Evolutionary conservation across 2,888 invertebrate genomes (phyloP).

Genomic region (Pristionchus mayeri): DNA sequence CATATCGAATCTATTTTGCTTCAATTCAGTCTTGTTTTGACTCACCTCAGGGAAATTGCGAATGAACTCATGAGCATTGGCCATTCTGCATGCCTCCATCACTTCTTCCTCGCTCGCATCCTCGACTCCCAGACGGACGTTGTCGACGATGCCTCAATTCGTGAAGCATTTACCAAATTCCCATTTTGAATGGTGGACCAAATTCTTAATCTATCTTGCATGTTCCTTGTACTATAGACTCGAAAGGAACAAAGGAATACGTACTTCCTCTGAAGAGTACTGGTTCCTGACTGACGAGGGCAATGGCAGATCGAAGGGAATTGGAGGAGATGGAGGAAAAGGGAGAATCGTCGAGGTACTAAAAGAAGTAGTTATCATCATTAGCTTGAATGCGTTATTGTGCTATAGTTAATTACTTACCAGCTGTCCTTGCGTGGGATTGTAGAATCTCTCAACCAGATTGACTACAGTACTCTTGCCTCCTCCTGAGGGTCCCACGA

Average conservation of each 20-base stretch:
- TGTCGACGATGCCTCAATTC: conserved; percentile 11
- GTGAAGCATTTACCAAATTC: too few relatives aligned
- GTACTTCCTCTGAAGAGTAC: conserved; percentile 83
- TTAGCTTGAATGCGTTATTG: background rate
- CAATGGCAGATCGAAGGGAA: conserved; percentile 85
- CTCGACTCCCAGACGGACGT: conserved; percentile 8
- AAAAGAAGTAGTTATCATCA: background rate
- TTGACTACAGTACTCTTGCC: background rate
- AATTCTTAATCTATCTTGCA: too few relatives aligned
- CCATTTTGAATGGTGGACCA: background rate
- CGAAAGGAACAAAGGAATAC: too few relatives aligned
- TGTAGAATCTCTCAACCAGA: conserved; percentile 81
- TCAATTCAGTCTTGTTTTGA: background rate
- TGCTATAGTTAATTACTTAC: conserved; percentile 77
- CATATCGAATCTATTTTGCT: background rate
- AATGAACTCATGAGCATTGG: conserved; percentile 77
- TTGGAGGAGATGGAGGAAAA: conserved; percentile 83
- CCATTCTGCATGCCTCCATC: conserved; percentile 73
- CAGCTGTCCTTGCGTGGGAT: conserved; percentile 83
- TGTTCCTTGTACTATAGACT: too few relatives aligned
- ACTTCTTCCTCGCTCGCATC: conserved; percentile 68
- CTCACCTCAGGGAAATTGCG: conserved; percentile 59
- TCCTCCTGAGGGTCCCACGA: conserved; percentile 24
- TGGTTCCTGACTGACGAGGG: conserved; percentile 93
- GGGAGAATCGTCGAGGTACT: conserved; percentile 77